Base-by-base conservation (phyloP, 2,888 invertebrate genomes). In the Amblyjoppa proteus region DNA sequence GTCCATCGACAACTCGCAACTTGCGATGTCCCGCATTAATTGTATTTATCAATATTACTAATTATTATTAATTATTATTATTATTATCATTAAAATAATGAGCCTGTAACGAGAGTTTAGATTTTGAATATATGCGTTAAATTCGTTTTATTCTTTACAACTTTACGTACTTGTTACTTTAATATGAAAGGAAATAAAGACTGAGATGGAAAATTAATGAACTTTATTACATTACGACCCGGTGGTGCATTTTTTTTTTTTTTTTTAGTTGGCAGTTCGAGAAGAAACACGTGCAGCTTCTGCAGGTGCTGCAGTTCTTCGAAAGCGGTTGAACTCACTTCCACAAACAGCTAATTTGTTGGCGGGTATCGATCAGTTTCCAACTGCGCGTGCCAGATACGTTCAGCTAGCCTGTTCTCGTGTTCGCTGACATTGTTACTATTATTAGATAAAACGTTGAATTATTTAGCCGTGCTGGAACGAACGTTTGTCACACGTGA, bases 101-200 rank as follows among this genome's bases (percentile, higher is more conserved):
- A 75, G 41, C 79, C 38, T 69, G 68, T 80, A 80, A 76, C 79
- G 68, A 76, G 66, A 16, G 51, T 68, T 83, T 70, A 25, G 70
- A 79, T 75, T 84, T 58, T 64, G 66, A 31, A 64, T 56, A 73
- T 68, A 66, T 38, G 66, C 64, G 25, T 70, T 81, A 78, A 45
- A 16, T 68, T 83, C 71, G 56, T 61, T 66, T 75, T 53, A 51
- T 61, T 76, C 49, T 76, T 70, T 77, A 84, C 64, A 73, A 73
- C 81, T 81, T 84, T 81, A 82, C 78, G 76, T 77, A 75, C 49
- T 85, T 76, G 79, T 85, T 85, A 82, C 78, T 79, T 82, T 79
- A 70, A 66, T 88, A 80, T 85, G 74, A 82, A 86, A 70, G 80
- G 70, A 87, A 88, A 88, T 87, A 88, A 87, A 88, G 88, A 88